phyloP scores from a whole-genome alignment of 1,140 invertebrate species.

The Anastatus disparis region DNA sequence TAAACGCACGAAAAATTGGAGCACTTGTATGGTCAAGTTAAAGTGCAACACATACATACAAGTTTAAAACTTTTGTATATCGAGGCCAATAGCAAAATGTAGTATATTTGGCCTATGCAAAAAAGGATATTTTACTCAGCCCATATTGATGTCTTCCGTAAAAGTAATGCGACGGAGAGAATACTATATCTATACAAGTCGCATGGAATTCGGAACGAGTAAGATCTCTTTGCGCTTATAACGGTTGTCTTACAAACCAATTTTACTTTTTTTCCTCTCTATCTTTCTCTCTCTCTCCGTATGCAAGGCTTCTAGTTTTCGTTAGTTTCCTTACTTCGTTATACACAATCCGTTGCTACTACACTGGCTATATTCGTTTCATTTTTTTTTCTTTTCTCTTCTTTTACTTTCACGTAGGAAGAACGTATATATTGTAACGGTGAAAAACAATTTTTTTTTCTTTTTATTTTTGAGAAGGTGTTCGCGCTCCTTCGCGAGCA shows the following conservation, averaged over 20 bases:
- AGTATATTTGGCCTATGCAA: no score
- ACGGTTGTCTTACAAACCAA: slow-evolving; percentile 27
- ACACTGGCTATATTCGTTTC: background rate
- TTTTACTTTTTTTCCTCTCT: slow-evolving; percentile 18
- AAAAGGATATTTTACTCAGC: no score
- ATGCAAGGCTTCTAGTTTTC: background rate
- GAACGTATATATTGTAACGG: slow-evolving; percentile 13
- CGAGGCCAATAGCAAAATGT: no score
- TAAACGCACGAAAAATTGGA: no score
- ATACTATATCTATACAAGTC: background rate
- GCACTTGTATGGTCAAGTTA: no score
- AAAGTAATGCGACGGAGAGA: no score
- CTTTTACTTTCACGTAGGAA: slow-evolving; percentile 11
- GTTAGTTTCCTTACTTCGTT: no score
- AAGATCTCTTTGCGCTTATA: slow-evolving; percentile 15
- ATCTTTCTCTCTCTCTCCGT: background rate
- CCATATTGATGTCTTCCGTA: no score
- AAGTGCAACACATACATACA: no score
- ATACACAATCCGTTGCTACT: no score
- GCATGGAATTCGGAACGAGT: slow-evolving; percentile 15
- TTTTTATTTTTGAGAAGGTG: no score
- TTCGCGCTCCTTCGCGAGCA: background rate
- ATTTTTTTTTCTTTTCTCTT: background rate
- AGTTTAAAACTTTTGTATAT: no score
- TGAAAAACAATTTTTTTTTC: slow-evolving; percentile 12